Base-by-base conservation (phyloP, 2,113 vertebrate species). In the Vanacampus margaritifer region DNA sequence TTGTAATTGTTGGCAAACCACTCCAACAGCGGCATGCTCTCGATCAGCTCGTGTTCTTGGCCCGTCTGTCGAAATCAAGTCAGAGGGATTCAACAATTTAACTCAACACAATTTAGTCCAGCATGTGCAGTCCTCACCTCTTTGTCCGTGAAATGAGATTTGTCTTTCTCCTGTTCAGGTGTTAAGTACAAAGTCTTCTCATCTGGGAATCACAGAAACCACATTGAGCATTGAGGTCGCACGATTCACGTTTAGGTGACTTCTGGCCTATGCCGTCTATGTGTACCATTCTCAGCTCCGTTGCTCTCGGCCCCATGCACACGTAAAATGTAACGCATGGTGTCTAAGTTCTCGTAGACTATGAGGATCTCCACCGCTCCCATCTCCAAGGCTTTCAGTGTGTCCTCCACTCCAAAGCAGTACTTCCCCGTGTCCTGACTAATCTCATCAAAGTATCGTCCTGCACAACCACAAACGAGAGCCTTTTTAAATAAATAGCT, bases 1-100 rank as follows among this genome's bases (percentile, higher is more conserved):
- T 99, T 99, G 91, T 99, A 99, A 91, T 94, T 98, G 83, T 98
- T 99, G 73, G 97, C 97, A 88, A 99, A 99, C 97, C 97, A 99
- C 84, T 99, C 97, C 86, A 99, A 90, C 75, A 99, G 90, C n/a
- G 97, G 97, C 95, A 99, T 98, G 84, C 95, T 98, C 91, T 99
- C 97, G 67, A 99, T 95, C 84, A 99, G 91, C 84, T 99, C 97
- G 0, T 99, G 97, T 84, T 99, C 97, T 86, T 98, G 96, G 79
- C 97, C 97, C 61, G 96, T 99, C 97, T 99, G 64, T 0, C 72
- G 69, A 78, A 45, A 78, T 26, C 71, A 43, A 46, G 64, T 73
- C 48, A 76, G 46, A 8, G 50, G 67, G 41, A 68, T 17, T 28
- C 43, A 21, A 12, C 10, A 32, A 26, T 19, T 32, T 53, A 24